Percentiles rank a stretch among this genome's conserved stretches.
Conservation (phyloP, 2,888 invertebrate species). For the Spicauda simplicius region DNA sequence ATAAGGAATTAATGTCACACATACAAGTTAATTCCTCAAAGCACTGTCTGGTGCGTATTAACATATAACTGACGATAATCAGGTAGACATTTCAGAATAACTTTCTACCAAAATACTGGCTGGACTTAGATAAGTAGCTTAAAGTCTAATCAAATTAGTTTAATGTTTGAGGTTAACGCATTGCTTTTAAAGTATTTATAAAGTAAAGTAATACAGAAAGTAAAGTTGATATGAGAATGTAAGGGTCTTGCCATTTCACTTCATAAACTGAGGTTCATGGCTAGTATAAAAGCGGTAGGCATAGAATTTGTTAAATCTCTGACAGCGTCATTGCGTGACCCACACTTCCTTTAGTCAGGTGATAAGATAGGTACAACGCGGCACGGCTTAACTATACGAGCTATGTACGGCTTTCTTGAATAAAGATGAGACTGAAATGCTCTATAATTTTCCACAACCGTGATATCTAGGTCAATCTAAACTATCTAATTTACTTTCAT, state of each 20-base stretch:
- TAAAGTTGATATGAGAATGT: neutral
- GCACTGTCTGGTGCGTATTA: too few species aligned
- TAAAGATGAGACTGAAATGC: conserved; percentile 10
- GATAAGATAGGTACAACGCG: conserved; percentile 21
- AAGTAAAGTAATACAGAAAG: neutral
- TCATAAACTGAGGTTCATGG: neutral
- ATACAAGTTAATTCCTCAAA: neutral
- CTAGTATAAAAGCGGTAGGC: neutral
- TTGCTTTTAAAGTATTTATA: too few species aligned
- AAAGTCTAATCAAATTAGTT: neutral
- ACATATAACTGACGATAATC: too few species aligned
- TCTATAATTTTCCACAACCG: neutral
- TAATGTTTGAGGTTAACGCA: neutral
- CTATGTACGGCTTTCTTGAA: neutral
- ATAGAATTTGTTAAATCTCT: neutral
- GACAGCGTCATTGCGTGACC: conserved; percentile 41
- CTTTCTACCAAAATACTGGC: neutral
- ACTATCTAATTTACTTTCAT: too few species aligned
- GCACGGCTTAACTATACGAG: neutral
- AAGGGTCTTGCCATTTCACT: neutral
- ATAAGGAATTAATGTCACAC: conserved; percentile 1
- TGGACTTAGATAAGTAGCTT: neutral
- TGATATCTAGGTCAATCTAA: too few species aligned
- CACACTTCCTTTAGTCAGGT: conserved; percentile 31
- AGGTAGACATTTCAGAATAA: neutral